Evolutionary conservation across 2,113 vertebrate species (phyloP).

Genomic region (Machaerirhynchus nigripectus): DNA sequence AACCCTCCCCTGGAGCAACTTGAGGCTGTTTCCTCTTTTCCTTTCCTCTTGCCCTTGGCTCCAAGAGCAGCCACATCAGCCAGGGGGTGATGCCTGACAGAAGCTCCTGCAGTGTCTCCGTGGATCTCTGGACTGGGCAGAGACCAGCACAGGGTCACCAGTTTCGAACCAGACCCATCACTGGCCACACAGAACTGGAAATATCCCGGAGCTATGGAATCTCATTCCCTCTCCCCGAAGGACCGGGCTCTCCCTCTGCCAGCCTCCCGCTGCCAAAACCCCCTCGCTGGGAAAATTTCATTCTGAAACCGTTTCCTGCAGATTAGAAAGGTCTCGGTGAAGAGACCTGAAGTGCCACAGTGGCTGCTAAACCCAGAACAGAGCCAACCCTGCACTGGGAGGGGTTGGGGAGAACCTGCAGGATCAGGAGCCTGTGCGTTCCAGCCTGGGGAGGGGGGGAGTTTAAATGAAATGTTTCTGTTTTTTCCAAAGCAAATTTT

Average conservation of each 20-base stretch:
- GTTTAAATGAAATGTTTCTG: neutral
- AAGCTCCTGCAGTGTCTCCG: neutral
- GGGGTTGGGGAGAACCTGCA: neutral
- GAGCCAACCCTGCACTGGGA: accelerated
- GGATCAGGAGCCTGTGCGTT: neutral
- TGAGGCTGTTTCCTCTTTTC: neutral
- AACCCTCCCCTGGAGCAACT: neutral
- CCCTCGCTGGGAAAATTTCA: neutral
- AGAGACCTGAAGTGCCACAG: neutral
- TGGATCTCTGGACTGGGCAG: neutral
- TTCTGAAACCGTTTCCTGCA: neutral
- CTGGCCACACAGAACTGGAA: neutral
- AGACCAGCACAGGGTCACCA: neutral
- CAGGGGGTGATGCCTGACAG: neutral
- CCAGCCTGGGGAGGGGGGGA: accelerated
- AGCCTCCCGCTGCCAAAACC: neutral
- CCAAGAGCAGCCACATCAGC: neutral
- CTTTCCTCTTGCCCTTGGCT: neutral
- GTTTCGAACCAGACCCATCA: neutral
- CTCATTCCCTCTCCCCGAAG: neutral
- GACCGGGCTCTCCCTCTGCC: neutral
- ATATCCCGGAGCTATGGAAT: neutral
- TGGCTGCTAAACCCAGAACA: neutral
- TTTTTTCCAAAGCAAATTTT: neutral
- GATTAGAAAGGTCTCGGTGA: neutral